A percentile compares a stretch with the other conserved stretches of the same genome.
Evolutionary conservation across 2,797 vertebrate genomes (phyloP).

Genomic region (Bufotes viridis): DNA sequence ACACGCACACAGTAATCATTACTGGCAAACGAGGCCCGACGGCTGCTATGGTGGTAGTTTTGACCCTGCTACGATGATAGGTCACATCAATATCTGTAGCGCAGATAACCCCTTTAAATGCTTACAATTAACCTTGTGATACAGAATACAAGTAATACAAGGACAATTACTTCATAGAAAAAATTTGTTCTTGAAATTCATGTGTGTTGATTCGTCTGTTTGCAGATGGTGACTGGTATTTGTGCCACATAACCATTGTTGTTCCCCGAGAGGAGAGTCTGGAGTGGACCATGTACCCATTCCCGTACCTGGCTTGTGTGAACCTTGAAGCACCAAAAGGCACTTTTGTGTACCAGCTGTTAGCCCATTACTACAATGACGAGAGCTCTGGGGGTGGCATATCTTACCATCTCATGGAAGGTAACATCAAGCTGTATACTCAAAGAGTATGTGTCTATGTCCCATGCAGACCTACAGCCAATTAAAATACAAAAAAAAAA

Average conservation of each 20-base stretch:
- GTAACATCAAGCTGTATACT: constrained; percentile 67
- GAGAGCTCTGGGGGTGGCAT: constrained; percentile 70
- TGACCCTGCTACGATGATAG: no score
- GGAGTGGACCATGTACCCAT: constrained; percentile 87
- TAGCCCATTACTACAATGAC: constrained; percentile 64
- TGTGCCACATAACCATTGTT: constrained; percentile 80
- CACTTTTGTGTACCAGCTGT: constrained; percentile 79
- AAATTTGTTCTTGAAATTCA: background rate
- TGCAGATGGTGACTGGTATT: constrained; percentile 85
- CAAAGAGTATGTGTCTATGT: no score
- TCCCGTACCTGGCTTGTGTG: constrained; percentile 81
- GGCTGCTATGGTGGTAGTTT: no score
- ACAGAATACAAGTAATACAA: no score
- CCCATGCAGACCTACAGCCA: no score
- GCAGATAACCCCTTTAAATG: no score
- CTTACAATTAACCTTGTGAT: no score
- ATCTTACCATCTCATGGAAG: constrained; percentile 80
- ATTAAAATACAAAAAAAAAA: no score
- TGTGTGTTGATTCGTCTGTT: constrained; percentile 8
- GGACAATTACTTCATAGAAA: background rate
- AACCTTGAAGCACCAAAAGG: constrained; percentile 78
- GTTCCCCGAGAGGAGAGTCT: constrained; percentile 77
- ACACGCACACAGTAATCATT: no score
- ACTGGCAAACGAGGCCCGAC: no score
- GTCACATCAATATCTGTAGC: no score